These are phyloP conservation scores for Turdus rufiventris DNA, from an alignment of 2,113 vertebrate genomes.

Conservation along the genomic window DNA sequence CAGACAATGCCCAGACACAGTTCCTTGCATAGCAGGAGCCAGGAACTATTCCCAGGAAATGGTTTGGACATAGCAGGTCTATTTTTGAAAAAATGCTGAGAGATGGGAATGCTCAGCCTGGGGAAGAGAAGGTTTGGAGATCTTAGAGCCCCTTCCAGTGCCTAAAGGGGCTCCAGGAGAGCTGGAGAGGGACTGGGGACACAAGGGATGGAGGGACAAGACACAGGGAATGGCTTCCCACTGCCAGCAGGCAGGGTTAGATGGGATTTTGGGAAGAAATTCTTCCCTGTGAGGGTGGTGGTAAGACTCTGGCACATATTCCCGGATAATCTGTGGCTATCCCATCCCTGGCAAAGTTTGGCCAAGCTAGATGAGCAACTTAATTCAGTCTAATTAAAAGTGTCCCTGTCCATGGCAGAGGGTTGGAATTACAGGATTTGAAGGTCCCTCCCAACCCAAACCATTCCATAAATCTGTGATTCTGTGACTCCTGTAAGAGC, in stretches of 20 bases:
- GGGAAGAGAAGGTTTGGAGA: not conserved
- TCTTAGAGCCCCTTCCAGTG: not conserved
- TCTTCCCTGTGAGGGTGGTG: not conserved
- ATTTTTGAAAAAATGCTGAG: not conserved
- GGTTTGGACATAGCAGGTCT: not conserved
- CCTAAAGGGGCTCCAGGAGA: not conserved
- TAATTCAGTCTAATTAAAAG: not conserved
- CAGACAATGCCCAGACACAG: not conserved
- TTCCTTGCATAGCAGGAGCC: not conserved
- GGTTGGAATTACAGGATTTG: not conserved
- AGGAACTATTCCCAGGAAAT: not conserved
- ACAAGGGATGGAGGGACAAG: rapidly evolving
- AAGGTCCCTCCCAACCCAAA: not conserved
- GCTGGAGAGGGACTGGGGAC: not conserved
- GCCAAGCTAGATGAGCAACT: not conserved
- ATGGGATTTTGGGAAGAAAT: not conserved
- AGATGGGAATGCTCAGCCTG: not conserved
- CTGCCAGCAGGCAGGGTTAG: not conserved
- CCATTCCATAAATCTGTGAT: too few species aligned
- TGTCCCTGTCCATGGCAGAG: not conserved
- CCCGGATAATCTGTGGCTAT: not conserved
- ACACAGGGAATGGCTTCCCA: not conserved
- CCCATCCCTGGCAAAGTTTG: not conserved
- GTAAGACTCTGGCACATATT: not conserved
- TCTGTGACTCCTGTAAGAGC: too few species aligned